Evolutionary conservation across 2,113 vertebrate genomes (phyloP), one percentile per base, ranked within the genome.

Genomic region (Burhinus oedicnemus): DNA sequence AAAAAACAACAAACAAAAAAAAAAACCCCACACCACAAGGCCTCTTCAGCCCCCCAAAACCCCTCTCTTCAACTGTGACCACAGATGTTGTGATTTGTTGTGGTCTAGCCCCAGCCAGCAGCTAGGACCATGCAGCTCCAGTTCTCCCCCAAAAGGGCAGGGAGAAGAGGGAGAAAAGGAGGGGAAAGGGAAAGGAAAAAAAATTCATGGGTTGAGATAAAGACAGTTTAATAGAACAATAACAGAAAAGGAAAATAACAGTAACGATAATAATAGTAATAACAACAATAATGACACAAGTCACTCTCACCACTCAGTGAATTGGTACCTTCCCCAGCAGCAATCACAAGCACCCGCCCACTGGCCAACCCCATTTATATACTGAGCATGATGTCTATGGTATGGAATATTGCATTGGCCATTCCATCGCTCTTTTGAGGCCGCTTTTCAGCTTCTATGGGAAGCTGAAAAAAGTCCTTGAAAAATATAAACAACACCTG

Each of bases 11-110:
- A 40, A 0, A 0, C 9, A 38, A 25, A 5, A 11, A 55, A 21
- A 77, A 45, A 1, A 23, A 5, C 10, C 44, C 44, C 14, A 8
- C 44, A 65, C 14, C 3, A 11, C 12, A 44, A 0, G 0, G 34
- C 5, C 25, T 30, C 77, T 57, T 66, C 22, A 30, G 0, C 1
- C 11, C 11, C 10, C 3, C 34, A 16, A 57, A 77, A 11, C 5
- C 6, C 5, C 13, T 54, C 23, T 23, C 14, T 60, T 44, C 30
- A 45, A 2, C 3, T 55, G 44, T n/a, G 9, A n/a, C 22, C 51
- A 62, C 2, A 40, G 11, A 72, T 64, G 76, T 34, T 34, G 11
- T 36, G 52, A 18, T 44, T 34, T 66, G 64, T 45, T 14, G 9
- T 10, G 8, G 42, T 45, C 42, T 45, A 45, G 34, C 29, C 18